Conservation (phyloP, 2,113 vertebrate species). For the Chaetorhynchus papuensis region DNA sequence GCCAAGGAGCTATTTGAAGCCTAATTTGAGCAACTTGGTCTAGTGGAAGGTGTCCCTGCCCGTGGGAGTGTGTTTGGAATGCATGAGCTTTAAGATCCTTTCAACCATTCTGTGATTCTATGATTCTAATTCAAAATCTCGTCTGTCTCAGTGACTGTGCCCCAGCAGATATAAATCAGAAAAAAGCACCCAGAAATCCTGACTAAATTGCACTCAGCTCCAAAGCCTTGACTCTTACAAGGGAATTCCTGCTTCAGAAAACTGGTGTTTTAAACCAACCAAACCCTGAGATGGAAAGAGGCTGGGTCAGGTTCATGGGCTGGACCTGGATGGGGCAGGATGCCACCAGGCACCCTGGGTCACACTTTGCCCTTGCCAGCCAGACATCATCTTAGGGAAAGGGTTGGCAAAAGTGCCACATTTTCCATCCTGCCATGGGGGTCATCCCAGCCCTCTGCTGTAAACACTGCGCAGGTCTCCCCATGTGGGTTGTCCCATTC, state of each 20-base stretch:
- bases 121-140: background rate
- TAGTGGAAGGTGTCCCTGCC: background rate
- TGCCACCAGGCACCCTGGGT: too few species aligned
- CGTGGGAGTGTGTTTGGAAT: background rate
- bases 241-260: background rate
- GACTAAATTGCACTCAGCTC: background rate
- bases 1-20: background rate
- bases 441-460: background rate
- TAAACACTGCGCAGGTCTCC: background rate
- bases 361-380: background rate
- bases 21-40: background rate
- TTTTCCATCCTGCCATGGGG: background rate
- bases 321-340: background rate
- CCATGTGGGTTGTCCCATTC: rapidly evolving
- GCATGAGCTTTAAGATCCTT: background rate
- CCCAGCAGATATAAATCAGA: background rate
- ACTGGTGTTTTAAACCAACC: background rate
- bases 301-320: background rate
- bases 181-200: background rate
- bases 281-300: background rate
- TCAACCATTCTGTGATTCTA: background rate
- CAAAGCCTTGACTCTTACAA: background rate
- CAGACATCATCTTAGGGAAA: rapidly evolving
- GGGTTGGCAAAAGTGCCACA: rapidly evolving
- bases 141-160: background rate